phyloP scores from a whole-genome alignment of 2,113 vertebrate species.

The Plecotus auritus region DNA sequence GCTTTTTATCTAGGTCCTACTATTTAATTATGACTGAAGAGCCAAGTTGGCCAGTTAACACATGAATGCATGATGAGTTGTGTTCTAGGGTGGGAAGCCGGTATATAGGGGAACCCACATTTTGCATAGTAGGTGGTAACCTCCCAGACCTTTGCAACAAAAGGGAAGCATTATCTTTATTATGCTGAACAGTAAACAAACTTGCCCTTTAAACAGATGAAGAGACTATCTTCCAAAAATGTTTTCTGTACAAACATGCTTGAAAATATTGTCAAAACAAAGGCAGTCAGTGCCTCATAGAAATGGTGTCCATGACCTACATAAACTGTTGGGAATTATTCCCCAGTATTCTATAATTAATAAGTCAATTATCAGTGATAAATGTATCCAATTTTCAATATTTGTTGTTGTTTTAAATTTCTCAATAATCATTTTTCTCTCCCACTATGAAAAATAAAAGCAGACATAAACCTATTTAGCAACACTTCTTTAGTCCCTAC shows the following conservation, averaged over 20 bases:
- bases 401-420: neutral
- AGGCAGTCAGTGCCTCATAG: neutral
- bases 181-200: neutral
- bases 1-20: neutral
- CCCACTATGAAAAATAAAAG: neutral
- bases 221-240: neutral
- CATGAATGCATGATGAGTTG: neutral
- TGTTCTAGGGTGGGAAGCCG: neutral
- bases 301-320: neutral
- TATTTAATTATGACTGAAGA: neutral
- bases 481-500: neutral
- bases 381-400: neutral
- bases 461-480: neutral
- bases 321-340: neutral
- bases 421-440: neutral
- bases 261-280: neutral
- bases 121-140: neutral
- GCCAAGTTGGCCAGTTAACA: neutral
- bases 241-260: neutral
- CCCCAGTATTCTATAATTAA: neutral
- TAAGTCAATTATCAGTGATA: neutral
- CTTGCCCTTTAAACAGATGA: neutral
- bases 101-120: neutral
- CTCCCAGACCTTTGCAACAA: neutral
- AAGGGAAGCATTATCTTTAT: neutral